These are phyloP conservation scores for Brachionus angularis DNA, from an alignment of 1,140 invertebrate genomes.

Conservation along the genomic window DNA sequence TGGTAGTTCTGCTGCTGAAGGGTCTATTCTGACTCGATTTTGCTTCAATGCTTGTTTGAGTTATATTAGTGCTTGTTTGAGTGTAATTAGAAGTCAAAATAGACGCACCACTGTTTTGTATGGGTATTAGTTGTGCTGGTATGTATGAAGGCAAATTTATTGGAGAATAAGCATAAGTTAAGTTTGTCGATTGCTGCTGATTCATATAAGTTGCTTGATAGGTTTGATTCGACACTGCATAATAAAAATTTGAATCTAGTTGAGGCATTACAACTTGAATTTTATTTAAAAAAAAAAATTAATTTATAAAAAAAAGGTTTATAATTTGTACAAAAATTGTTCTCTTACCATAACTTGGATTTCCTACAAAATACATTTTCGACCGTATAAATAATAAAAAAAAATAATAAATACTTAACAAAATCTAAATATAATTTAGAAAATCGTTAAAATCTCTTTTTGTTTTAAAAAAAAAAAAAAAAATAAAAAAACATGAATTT, in stretches of 20 bases:
- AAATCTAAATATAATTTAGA: neutral
- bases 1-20: neutral
- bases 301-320: no score
- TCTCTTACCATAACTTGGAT: slow-evolving; percentile 13
- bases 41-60: no score
- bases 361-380: slow-evolving; percentile 38
- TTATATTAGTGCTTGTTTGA: neutral
- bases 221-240: slow-evolving; percentile 13
- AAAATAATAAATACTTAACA: slow-evolving; percentile 32
- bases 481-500: slow-evolving; percentile 19
- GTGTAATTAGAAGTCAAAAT: neutral
- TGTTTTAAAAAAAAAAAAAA: neutral
- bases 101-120: neutral
- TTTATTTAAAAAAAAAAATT: neutral
- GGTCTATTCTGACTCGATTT: neutral
- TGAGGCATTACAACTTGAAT: slow-evolving; percentile 19
- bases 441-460: no score
- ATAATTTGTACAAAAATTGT: no score
- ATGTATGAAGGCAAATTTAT: neutral
- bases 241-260: slow-evolving; percentile 1
- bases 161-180: neutral
- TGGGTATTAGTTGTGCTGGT: neutral
- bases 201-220: neutral
- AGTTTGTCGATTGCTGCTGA: slow-evolving; percentile 14
- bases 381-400: neutral